phyloP scores from a whole-genome alignment of 2,113 vertebrate genomes.

The Coryphaenoides rupestris region DNA sequence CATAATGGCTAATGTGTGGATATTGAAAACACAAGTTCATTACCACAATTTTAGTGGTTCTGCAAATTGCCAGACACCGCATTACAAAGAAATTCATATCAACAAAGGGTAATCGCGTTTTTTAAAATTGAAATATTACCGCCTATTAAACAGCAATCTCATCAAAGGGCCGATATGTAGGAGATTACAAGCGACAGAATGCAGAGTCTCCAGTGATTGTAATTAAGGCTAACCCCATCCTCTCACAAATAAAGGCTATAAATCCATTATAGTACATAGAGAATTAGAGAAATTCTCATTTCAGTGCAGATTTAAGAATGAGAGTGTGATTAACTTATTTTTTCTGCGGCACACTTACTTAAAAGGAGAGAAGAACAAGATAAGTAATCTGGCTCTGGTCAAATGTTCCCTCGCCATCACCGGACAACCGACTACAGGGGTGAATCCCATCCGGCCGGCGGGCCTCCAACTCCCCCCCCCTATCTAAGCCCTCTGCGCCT shows the following conservation, averaged over 20 bases:
- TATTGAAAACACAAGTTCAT: constrained; percentile 36
- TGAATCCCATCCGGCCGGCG: no score
- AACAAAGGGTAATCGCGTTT: constrained; percentile 45
- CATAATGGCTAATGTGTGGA: constrained; percentile 19
- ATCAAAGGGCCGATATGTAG: constrained; percentile 46
- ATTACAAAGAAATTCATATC: constrained; percentile 24
- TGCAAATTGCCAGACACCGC: constrained; percentile 5
- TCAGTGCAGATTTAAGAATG: constrained; percentile 47
- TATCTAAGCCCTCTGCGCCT: no score
- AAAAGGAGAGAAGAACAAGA: no score
- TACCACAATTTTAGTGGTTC: constrained; percentile 25
- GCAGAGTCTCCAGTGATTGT: constrained; percentile 46
- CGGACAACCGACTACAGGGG: no score
- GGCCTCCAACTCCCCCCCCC: no score
- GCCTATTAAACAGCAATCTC: constrained; percentile 55
- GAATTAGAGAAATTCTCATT: constrained; percentile 47
- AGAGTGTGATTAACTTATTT: constrained; percentile 48
- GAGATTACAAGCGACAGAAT: constrained; percentile 46
- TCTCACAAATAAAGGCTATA: constrained; percentile 55
- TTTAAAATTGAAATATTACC: constrained; percentile 55
- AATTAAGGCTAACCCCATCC: constrained; percentile 54
- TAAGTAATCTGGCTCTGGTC: no score
- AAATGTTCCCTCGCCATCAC: no score
- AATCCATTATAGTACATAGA: constrained; percentile 47
- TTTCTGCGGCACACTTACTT: constrained; percentile 17